A percentile compares a stretch with the other conserved stretches of the same genome.
phyloP scores from a whole-genome alignment of 2,888 invertebrate species.

The Yponomeuta plumbellus region DNA sequence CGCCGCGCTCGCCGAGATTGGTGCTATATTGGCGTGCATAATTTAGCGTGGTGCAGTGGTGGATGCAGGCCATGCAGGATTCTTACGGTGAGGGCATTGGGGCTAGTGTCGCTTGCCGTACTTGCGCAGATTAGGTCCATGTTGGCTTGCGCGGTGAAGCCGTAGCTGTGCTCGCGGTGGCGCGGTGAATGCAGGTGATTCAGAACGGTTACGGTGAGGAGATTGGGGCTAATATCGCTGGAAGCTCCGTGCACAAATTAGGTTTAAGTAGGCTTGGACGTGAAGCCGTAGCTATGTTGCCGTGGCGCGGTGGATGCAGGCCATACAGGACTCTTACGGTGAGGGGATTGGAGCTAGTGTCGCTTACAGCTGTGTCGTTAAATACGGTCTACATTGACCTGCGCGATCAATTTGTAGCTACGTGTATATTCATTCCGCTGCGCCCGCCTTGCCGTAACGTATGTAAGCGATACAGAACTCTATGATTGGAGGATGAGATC shows the following conservation, averaged over 20 bases:
- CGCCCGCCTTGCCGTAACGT: constrained; percentile 84
- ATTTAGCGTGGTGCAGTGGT: constrained; percentile 43
- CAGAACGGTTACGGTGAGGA: constrained; percentile 82
- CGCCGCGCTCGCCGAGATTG: no score
- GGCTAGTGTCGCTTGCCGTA: not conserved
- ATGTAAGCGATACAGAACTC: constrained; percentile 87
- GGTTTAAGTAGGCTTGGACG: no score
- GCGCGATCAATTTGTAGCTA: no score
- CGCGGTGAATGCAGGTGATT: constrained; percentile 86
- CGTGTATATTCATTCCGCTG: no score
- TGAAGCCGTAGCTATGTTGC: no score
- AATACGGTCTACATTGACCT: no score
- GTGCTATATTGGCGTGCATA: no score
- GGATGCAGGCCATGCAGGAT: constrained; percentile 71
- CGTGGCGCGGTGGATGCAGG: constrained; percentile 86
- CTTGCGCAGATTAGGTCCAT: no score
- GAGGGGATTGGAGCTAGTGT: constrained; percentile 17
- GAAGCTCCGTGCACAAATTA: no score
- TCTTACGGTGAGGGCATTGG: constrained; percentile 78
- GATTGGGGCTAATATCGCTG: not conserved
- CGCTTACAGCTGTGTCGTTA: no score
- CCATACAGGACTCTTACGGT: constrained; percentile 88
- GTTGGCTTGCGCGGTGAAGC: constrained; percentile 46
- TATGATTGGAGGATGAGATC: constrained; percentile 69
- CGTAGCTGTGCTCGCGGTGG: constrained; percentile 75